These are phyloP conservation scores for Neopelma chrysocephalum DNA, from an alignment of 2,797 vertebrate genomes.

Conservation along the genomic window DNA sequence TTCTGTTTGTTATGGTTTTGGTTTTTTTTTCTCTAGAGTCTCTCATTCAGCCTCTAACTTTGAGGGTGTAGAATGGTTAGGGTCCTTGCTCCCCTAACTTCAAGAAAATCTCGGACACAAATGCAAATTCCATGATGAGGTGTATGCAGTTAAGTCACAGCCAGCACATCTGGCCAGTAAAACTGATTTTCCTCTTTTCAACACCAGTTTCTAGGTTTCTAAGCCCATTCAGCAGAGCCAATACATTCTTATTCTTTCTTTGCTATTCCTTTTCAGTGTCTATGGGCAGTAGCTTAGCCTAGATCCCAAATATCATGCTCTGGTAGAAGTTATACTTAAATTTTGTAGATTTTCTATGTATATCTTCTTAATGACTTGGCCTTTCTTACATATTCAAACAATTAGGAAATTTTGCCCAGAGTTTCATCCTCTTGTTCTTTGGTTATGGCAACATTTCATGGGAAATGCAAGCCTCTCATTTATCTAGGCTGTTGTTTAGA, in stretches of 20 bases:
- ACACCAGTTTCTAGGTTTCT: background rate
- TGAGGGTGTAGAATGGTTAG: background rate
- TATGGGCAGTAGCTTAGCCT: background rate
- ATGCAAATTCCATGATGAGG: background rate
- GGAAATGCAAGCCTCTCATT: background rate
- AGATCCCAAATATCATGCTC: background rate
- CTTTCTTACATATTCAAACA: background rate
- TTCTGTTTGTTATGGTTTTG: background rate
- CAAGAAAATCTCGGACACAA: background rate
- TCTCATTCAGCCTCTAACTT: background rate
- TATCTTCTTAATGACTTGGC: background rate
- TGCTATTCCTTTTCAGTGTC: background rate
- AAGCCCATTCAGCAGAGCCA: background rate
- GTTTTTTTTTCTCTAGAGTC: background rate
- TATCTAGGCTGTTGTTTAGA: background rate
- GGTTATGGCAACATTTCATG: background rate
- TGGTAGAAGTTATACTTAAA: background rate
- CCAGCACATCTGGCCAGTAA: background rate
- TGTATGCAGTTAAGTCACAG: background rate
- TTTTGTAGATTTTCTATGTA: background rate
- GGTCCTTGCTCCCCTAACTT: rapidly evolving
- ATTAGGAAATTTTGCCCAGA: background rate
- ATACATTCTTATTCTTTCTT: background rate
- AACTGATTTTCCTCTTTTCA: background rate
- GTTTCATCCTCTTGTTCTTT: background rate